Percentiles rank a stretch among this genome's conserved stretches.
Conservation (phyloP, 2,888 invertebrate species). For the Philopedon plagiatum region DNA sequence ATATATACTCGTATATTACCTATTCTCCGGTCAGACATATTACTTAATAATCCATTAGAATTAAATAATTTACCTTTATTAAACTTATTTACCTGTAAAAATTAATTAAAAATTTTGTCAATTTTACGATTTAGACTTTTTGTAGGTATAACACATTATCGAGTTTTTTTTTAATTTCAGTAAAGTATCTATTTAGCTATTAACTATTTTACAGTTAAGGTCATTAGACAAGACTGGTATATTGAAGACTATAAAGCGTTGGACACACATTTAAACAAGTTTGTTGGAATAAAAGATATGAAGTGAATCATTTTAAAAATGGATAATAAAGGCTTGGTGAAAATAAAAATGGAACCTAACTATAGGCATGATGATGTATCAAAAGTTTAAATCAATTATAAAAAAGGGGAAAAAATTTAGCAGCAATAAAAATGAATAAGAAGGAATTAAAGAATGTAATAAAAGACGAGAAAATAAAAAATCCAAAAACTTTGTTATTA, state of each 20-base stretch:
- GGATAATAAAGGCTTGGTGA: neutral
- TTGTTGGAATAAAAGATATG: neutral
- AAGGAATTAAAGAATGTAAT: conserved; percentile 3
- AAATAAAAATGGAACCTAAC: conserved; percentile 5
- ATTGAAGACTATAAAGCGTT: neutral
- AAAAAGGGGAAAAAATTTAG: neutral
- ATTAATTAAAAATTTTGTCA: too few relatives aligned
- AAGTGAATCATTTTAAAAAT: neutral
- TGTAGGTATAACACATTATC: too few relatives aligned
- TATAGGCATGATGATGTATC: neutral
- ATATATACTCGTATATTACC: too few relatives aligned
- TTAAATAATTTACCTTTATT: too few relatives aligned
- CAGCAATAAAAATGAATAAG: neutral
- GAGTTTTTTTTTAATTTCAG: too few relatives aligned
- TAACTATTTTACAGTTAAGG: neutral
- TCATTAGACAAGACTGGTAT: neutral
- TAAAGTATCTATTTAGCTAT: too few relatives aligned
- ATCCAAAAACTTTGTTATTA: neutral
- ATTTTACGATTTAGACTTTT: too few relatives aligned
- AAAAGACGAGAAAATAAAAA: neutral
- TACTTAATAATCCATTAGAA: too few relatives aligned
- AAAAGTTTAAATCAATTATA: neutral
- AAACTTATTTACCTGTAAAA: too few relatives aligned
- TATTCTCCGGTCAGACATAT: too few relatives aligned
- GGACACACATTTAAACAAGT: conserved; percentile 2